Evolutionary conservation across 2,888 invertebrate genomes (phyloP).

Genomic region (Endotricha flammealis): DNA sequence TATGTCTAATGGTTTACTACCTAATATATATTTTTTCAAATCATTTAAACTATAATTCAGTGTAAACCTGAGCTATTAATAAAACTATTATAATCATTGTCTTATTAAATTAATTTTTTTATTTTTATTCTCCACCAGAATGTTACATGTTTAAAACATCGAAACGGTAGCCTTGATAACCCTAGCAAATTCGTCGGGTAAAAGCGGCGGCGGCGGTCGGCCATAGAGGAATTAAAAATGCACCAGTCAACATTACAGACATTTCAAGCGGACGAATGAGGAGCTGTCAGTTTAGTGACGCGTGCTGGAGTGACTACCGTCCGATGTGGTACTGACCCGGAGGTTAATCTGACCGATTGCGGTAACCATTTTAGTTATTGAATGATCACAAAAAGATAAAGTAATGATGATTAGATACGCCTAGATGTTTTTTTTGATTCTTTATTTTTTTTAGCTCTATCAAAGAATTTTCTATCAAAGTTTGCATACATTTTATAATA

Average conservation of each 20-base stretch:
- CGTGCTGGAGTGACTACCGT: constrained; percentile 56
- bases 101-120: too few relatives aligned
- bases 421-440: too few relatives aligned
- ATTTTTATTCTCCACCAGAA: too few relatives aligned
- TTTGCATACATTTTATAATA: too few relatives aligned
- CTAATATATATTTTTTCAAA: too few relatives aligned
- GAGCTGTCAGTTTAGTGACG: constrained; percentile 59
- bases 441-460: too few relatives aligned
- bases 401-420: background rate
- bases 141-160: too few relatives aligned
- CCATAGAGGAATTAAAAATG: constrained; percentile 49
- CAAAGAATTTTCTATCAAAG: too few relatives aligned
- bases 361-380: background rate
- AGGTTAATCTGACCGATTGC: constrained; percentile 4
- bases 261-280: constrained; percentile 60
- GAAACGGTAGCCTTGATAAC: background rate
- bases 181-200: background rate
- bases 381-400: background rate
- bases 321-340: constrained; percentile 20
- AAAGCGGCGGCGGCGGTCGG: constrained; percentile 31
- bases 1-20: too few relatives aligned
- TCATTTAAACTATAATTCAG: too few relatives aligned
- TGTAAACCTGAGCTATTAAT: too few relatives aligned
- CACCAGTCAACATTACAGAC: constrained; percentile 63
- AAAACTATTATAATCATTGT: too few relatives aligned